These are phyloP conservation scores for Tyrophagus putrescentiae DNA, from an alignment of 1,140 invertebrate genomes.

Conservation along the genomic window DNA sequence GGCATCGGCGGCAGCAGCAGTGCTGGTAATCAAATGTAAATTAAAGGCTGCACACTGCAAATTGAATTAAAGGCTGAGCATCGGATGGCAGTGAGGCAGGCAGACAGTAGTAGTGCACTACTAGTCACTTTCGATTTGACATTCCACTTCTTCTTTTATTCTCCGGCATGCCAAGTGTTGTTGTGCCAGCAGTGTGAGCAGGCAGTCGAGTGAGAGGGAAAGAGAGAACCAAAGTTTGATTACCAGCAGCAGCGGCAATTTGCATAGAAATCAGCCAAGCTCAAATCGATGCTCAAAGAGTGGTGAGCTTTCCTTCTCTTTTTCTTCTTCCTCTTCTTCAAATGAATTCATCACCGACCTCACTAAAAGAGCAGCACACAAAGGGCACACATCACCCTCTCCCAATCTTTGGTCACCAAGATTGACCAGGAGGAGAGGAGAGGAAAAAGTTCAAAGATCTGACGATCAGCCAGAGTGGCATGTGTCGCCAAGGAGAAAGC, in stretches of 20 bases:
- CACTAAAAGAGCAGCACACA: not conserved
- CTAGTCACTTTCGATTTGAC: slow-evolving; percentile 9
- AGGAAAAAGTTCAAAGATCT: no score
- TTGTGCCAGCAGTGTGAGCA: not conserved
- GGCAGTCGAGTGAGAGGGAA: not conserved
- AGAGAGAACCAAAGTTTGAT: not conserved
- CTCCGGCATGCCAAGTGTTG: no score
- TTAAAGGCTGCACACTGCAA: not conserved
- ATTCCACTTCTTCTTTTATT: not conserved
- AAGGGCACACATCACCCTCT: not conserved
- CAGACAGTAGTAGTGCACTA: no score
- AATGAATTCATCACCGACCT: no score
- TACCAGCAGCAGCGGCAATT: slow-evolving; percentile 2
- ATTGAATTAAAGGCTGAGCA: slow-evolving; percentile 16
- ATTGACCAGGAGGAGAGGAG: not conserved
- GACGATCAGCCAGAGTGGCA: not conserved
- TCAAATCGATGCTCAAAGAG: not conserved
- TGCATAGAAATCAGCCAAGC: slow-evolving; percentile 5
- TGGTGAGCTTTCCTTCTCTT: no score
- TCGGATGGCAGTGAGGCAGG: no score
- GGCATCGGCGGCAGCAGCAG: no score
- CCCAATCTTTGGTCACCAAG: not conserved
- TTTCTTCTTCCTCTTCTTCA: no score
- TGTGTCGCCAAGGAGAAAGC: no score
- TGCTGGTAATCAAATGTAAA: slow-evolving; percentile 9